Percentiles rank a stretch among this genome's conserved stretches.
Conservation (phyloP, 2,888 invertebrate genomes). For the Parnassius smintheus region DNA sequence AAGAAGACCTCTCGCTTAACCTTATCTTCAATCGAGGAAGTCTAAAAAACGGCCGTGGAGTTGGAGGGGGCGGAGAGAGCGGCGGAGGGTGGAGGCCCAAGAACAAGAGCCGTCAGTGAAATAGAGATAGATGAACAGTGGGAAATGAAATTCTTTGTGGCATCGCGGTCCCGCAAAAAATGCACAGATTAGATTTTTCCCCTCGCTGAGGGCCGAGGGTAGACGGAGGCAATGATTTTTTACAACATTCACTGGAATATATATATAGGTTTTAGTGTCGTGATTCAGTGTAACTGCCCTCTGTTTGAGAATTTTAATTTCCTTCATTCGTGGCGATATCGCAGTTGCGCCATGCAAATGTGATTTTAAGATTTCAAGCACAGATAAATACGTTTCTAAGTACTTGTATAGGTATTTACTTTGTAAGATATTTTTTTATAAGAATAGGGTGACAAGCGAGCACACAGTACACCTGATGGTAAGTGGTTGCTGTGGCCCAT, state of each 20-base stretch:
- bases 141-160: conserved; percentile 83
- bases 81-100: conserved; percentile 56
- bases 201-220: conserved; percentile 68
- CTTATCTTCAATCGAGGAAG: conserved; percentile 79
- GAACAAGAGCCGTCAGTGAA: conserved; percentile 81
- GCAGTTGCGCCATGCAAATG: conserved; percentile 37
- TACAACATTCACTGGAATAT: conserved; percentile 76
- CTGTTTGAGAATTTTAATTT: conserved; percentile 79
- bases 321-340: conserved; percentile 60
- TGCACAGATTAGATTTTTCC: conserved; percentile 82
- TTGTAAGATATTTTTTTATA: conserved; percentile 31
- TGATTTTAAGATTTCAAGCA: conserved; percentile 16
- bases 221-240: conserved; percentile 81
- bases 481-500: no score
- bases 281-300: conserved; percentile 78
- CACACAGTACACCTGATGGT: no score
- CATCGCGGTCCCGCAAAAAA: conserved; percentile 82
- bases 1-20: conserved; percentile 76
- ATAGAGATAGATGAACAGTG: conserved; percentile 82
- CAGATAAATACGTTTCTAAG: background rate
- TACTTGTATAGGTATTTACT: conserved; percentile 1
- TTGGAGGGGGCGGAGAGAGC: conserved; percentile 38
- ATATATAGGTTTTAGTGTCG: conserved; percentile 78
- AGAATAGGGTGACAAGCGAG: no score
- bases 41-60: conserved; percentile 72